phyloP scores from a whole-genome alignment of 2,888 invertebrate genomes.

The Coleophora flavipennella region DNA sequence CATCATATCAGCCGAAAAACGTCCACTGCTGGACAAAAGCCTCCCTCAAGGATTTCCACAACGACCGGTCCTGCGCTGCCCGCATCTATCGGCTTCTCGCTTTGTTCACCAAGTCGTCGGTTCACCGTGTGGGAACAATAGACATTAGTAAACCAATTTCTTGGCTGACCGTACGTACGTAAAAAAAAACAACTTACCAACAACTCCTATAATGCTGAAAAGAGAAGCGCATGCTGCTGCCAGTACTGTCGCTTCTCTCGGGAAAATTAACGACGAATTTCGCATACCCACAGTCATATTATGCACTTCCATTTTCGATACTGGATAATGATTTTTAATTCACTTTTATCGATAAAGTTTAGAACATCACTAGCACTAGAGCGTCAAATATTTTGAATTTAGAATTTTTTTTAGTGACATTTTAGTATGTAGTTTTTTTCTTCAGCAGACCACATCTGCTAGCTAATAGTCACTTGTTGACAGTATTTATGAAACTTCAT shows the following conservation, averaged over 20 bases:
- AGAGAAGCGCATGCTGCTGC: slow-evolving; percentile 85
- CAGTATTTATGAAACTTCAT: not conserved
- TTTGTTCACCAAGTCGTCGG: too few species aligned
- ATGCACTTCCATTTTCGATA: slow-evolving; percentile 30
- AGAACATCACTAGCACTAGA: slow-evolving; percentile 31
- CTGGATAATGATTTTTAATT: slow-evolving; percentile 10
- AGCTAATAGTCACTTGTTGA: not conserved
- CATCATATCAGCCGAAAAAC: too few species aligned
- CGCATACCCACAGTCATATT: slow-evolving; percentile 21
- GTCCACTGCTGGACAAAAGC: too few species aligned
- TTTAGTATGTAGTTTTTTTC: slow-evolving; percentile 19
- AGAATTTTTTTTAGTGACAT: slow-evolving; percentile 31
- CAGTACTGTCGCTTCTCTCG: slow-evolving; percentile 81
- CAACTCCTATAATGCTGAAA: slow-evolving; percentile 83
- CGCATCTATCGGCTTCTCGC: too few species aligned
- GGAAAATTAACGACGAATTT: slow-evolving; percentile 68
- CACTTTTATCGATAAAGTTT: slow-evolving; percentile 19
- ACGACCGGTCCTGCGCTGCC: too few species aligned
- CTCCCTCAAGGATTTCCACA: too few species aligned
- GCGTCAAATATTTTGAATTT: slow-evolving; percentile 23
- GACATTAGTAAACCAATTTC: too few species aligned
- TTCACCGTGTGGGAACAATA: too few species aligned
- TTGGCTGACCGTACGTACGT: too few species aligned
- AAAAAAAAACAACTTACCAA: slow-evolving; percentile 72
- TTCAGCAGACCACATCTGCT: not conserved